Conservation (phyloP, 2,113 vertebrate genomes). For the Hiodon alosoides region DNA sequence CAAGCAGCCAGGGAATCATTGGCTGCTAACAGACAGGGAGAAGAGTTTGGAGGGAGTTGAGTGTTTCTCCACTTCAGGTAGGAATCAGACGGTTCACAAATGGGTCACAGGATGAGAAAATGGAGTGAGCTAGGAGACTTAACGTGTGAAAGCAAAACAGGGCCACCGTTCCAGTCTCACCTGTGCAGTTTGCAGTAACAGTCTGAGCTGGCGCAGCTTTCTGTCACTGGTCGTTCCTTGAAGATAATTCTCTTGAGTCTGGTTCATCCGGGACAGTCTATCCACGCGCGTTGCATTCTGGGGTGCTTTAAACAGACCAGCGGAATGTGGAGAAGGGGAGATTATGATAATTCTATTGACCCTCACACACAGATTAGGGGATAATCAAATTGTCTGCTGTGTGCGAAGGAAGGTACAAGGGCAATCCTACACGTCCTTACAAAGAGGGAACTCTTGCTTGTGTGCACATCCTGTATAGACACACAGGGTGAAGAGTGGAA, state of each 20-base stretch:
- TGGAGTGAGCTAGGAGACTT: too few species aligned
- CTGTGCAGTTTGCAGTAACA: conserved; percentile 1
- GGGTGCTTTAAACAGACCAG: conserved; percentile 20
- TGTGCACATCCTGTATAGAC: not conserved
- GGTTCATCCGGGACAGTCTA: conserved; percentile 20
- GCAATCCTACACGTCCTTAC: conserved; percentile 30
- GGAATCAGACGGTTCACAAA: too few species aligned
- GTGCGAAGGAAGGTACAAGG: conserved; percentile 42
- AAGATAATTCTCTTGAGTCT: conserved; percentile 14
- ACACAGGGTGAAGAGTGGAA: not conserved
- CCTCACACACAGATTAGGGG: conserved; percentile 48
- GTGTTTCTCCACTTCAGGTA: too few species aligned
- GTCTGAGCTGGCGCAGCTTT: not conserved
- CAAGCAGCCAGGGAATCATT: not conserved
- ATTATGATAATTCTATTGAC: conserved; percentile 36
- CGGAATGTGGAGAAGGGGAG: conserved; percentile 9
- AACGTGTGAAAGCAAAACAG: too few species aligned
- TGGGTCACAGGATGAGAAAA: too few species aligned
- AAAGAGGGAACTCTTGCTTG: conserved; percentile 12
- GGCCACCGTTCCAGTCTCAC: too few species aligned
- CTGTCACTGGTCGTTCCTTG: conserved; percentile 27
- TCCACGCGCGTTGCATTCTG: conserved; percentile 12
- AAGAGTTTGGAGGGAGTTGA: too few species aligned
- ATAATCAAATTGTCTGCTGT: conserved; percentile 50
- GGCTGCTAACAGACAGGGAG: not conserved